These are phyloP conservation scores for Hymenochirus boettgeri DNA, from an alignment of 2,113 vertebrate genomes.

Conservation along the genomic window DNA sequence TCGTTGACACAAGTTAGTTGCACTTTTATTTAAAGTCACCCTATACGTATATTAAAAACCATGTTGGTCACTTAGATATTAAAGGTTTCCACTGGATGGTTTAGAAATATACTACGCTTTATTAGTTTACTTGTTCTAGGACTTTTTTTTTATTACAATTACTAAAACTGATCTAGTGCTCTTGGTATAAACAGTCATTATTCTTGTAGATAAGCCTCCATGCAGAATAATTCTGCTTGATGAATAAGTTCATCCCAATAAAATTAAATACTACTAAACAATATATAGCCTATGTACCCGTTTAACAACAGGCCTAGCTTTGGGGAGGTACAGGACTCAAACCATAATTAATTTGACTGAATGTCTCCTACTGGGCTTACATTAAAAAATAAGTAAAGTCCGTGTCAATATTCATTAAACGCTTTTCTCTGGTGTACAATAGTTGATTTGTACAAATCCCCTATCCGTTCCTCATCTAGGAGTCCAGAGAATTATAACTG, in stretches of 20 bases:
- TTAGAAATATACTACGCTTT: too few species aligned
- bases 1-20: slow-evolving; percentile 4
- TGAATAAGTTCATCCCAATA: slow-evolving; percentile 3
- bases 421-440: slow-evolving; percentile 27
- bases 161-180: neutral
- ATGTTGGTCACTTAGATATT: slow-evolving; percentile 27
- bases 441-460: slow-evolving; percentile 39
- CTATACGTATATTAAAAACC: slow-evolving; percentile 32
- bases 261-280: neutral
- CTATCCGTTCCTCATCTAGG: slow-evolving; percentile 36
- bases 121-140: too few species aligned
- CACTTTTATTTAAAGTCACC: slow-evolving; percentile 3
- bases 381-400: slow-evolving; percentile 42
- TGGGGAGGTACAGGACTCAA: slow-evolving; percentile 1
- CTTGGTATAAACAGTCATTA: slow-evolving; percentile 12
- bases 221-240: slow-evolving; percentile 1
- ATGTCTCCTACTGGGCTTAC: slow-evolving; percentile 37
- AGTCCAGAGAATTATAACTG: slow-evolving; percentile 37
- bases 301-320: slow-evolving; percentile 2
- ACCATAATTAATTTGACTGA: slow-evolving; percentile 35
- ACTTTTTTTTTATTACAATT: slow-evolving; percentile 12
- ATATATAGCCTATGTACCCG: neutral
- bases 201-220: slow-evolving; percentile 5
- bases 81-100: slow-evolving; percentile 25
- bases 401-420: slow-evolving; percentile 44